Conservation (phyloP, 2,113 vertebrate species). For the Glaucomys volans region DNA sequence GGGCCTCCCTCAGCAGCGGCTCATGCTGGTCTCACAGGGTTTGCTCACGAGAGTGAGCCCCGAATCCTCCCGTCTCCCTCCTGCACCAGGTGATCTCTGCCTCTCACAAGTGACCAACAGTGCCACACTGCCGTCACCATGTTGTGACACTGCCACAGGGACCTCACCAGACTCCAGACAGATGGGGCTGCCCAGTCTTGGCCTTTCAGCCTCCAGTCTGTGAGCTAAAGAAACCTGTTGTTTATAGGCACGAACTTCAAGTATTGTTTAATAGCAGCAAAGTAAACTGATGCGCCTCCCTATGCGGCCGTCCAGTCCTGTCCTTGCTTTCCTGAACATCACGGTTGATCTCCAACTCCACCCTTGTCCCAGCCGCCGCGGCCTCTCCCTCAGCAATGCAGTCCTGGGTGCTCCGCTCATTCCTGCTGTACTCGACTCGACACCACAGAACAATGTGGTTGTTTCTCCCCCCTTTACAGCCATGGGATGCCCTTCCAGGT, state of each 20-base stretch:
- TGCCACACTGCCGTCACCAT: neutral
- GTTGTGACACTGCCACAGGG: neutral
- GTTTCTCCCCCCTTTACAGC: neutral
- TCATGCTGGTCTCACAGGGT: accelerated
- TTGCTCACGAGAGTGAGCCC: neutral
- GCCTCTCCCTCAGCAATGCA: no score
- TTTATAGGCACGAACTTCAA: no score
- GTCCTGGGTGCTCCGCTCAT: accelerated
- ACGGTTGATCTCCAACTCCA: neutral
- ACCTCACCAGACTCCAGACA: neutral
- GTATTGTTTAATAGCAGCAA: neutral
- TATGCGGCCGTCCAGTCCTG: neutral
- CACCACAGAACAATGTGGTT: neutral
- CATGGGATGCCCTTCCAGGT: neutral
- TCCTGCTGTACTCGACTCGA: neutral
- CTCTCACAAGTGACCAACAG: no score
- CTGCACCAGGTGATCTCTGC: no score
- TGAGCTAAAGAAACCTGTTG: neutral
- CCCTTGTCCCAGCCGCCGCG: no score
- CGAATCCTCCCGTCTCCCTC: neutral
- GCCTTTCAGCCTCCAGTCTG: neutral
- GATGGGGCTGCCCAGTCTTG: neutral
- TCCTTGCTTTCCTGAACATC: neutral
- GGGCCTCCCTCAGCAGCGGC: neutral
- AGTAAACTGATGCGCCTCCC: neutral